These are phyloP conservation scores for Saiga tatarica DNA, from an alignment of 2,113 vertebrate genomes.

Conservation along the genomic window DNA sequence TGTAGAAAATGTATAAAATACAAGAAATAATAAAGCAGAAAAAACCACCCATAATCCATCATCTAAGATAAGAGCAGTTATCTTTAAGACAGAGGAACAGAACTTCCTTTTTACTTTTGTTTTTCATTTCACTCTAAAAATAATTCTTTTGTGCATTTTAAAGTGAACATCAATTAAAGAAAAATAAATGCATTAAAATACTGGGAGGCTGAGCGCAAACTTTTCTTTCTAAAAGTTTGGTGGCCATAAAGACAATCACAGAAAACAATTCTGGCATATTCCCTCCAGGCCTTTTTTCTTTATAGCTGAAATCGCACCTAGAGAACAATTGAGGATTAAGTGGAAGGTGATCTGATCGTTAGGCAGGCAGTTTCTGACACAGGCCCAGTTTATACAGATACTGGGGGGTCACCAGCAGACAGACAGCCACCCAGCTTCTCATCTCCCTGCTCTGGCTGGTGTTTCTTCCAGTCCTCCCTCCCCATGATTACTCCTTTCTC, in stretches of 20 bases:
- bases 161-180: constrained; percentile 3
- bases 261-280: not conserved
- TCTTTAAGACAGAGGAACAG: not conserved
- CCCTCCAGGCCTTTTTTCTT: not conserved
- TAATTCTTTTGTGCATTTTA: not conserved
- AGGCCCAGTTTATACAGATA: not conserved
- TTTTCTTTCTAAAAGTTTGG: not conserved
- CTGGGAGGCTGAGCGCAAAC: not conserved
- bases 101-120: not conserved
- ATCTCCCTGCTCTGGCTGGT: not conserved
- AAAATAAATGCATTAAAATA: not conserved
- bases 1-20: not conserved
- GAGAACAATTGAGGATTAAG: not conserved
- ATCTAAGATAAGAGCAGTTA: not conserved
- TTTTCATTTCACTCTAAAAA: not conserved
- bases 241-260: not conserved
- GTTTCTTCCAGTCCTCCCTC: not conserved
- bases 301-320: not conserved
- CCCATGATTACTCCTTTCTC: not conserved
- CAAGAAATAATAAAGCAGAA: not conserved
- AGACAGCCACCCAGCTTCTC: not conserved
- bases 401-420: not conserved
- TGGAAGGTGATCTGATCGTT: not conserved
- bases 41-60: not conserved
- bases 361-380: not conserved